These are phyloP conservation scores for Elegia similella DNA, from an alignment of 2,888 invertebrate genomes.

Conservation along the genomic window DNA sequence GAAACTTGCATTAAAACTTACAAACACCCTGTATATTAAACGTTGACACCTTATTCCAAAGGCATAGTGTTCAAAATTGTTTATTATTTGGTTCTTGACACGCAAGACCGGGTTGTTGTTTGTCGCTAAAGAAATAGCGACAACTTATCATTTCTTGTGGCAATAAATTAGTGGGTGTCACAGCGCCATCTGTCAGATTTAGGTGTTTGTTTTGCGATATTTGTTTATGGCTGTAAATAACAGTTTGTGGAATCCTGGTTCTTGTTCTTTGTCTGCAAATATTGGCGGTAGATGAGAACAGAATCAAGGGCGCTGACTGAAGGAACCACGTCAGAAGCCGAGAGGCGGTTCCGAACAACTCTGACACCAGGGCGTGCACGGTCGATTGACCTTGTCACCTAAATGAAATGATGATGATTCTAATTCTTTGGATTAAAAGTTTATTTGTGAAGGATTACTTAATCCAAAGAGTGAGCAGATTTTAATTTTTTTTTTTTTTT, in stretches of 20 bases:
- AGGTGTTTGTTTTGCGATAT: slow-evolving; percentile 13
- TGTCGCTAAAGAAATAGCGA: slow-evolving; percentile 24
- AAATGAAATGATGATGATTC: no score
- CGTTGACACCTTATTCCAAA: not conserved
- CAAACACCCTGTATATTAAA: not conserved
- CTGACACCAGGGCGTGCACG: no score
- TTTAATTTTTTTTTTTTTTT: no score
- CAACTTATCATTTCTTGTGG: slow-evolving; percentile 28
- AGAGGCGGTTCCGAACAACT: no score
- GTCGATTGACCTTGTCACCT: no score
- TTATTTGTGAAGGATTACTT: no score
- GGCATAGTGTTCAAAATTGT: not conserved
- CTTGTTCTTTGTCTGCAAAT: not conserved
- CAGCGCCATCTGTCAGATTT: slow-evolving; percentile 16
- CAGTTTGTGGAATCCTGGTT: not conserved
- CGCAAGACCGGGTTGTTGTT: slow-evolving; percentile 3
- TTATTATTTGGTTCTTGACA: not conserved
- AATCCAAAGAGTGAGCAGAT: no score
- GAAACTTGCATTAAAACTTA: not conserved
- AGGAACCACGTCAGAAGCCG: no score
- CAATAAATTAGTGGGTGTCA: slow-evolving; percentile 26
- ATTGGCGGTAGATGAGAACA: no score
- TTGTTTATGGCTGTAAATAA: slow-evolving; percentile 13
- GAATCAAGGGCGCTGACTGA: no score
- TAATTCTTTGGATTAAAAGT: no score